Base-by-base conservation (phyloP, 2,888 invertebrate genomes). In the Melieria picta region DNA sequence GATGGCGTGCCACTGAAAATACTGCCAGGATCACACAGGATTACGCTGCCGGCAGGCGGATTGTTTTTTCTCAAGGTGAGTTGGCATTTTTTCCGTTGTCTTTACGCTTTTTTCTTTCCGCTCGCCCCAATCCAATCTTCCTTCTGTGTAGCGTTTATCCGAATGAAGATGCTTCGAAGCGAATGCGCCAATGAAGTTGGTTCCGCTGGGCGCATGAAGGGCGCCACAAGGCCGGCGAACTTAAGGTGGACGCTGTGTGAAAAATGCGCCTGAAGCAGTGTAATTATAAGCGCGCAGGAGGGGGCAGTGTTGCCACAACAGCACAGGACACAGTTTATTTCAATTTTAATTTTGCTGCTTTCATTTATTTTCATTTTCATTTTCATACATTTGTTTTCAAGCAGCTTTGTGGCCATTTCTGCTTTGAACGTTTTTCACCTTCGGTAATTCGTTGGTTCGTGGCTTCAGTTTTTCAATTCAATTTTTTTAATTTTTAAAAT, bases 21-120 rank as follows among this genome's bases (percentile, higher is more conserved):
- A 61, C 90, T 91, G 79, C 90, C 91, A 63, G 87, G 87, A 67
- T 89, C 91, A 3, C 94, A 95, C 83, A 90, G 95, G 80, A 93
- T 95, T 80, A 82, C 86, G 65, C 86, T 94, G 73, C 93, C 93
- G 42, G 93, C 93, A 74, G 96, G 96, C 43, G 93, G 91, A 80
- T 88, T 97, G 77, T 95, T 97, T 89, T 95, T 97, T 87, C 89
- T 97, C 76, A 87, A 87, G 84, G 87, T 86, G 81, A 83, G 83
- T 4, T 46, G 5, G n/a, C 7, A 46, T n/a, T 55, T 56, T 43
- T 45, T 46, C 11, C 30, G 42, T n/a, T 42, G 3, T 46, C 7
- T 1, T 30, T 45, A 10, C 3, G 6, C 11, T 42, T 57, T 56
- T 55, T 16, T 16, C 46, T 7, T 16, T 7, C 50, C n/a, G 48